Conservation (phyloP, 2,113 vertebrate species). For the Sylvietta virens region DNA sequence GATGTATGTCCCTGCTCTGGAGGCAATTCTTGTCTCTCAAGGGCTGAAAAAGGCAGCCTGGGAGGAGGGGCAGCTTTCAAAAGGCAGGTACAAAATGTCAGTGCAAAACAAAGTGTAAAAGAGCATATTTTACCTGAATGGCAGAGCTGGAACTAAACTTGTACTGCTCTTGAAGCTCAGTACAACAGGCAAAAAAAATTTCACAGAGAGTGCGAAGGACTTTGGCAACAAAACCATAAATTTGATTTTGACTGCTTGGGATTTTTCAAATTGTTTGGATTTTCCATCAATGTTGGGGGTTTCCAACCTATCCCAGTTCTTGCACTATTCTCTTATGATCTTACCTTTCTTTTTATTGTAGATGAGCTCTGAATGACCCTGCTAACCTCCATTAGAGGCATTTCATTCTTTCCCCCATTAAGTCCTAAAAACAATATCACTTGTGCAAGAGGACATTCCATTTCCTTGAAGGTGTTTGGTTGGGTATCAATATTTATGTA, state of each 20-base stretch:
- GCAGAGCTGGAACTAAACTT: background rate
- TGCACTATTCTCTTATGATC: background rate
- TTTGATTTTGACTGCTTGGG: rapidly evolving
- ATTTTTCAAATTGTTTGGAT: background rate
- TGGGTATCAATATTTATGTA: background rate
- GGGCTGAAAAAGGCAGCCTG: background rate
- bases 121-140: background rate
- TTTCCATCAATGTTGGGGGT: rapidly evolving
- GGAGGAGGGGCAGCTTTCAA: background rate
- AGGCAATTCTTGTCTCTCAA: background rate
- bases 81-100: background rate
- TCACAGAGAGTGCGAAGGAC: background rate
- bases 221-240: background rate
- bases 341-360: background rate
- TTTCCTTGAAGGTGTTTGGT: background rate
- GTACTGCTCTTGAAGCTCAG: background rate
- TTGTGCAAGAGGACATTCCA: background rate
- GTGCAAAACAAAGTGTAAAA: background rate
- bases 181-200: background rate
- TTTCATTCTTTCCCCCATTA: background rate
- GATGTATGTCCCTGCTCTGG: background rate
- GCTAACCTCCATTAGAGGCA: background rate
- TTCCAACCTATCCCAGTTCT: background rate
- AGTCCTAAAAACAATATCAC: background rate
- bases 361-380: background rate